phyloP scores from a whole-genome alignment of 2,888 invertebrate genomes.

The Phortica okadai region DNA sequence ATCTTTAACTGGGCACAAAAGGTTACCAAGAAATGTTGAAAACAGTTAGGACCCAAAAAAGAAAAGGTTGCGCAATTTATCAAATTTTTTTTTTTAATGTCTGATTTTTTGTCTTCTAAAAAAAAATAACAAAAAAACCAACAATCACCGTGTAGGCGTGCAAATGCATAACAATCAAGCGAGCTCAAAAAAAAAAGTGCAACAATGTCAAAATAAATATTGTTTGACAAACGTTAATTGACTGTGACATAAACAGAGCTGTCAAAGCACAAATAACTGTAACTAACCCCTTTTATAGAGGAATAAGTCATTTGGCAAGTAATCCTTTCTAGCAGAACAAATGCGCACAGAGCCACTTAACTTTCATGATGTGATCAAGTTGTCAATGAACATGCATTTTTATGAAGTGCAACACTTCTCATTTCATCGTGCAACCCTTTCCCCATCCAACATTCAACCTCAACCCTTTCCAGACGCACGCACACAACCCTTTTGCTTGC shows the following conservation, averaged over 20 bases:
- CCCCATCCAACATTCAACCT: neutral
- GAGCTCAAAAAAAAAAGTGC: slow-evolving; percentile 13
- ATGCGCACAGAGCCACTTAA: slow-evolving; percentile 34
- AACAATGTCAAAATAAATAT: slow-evolving; percentile 21
- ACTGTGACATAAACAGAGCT: slow-evolving; percentile 1
- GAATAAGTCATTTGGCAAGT: slow-evolving; percentile 31
- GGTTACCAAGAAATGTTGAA: slow-evolving; percentile 51
- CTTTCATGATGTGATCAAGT: slow-evolving; percentile 47
- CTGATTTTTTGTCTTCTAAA: slow-evolving; percentile 21
- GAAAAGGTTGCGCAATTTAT: slow-evolving; percentile 30
- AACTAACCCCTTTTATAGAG: slow-evolving; percentile 47
- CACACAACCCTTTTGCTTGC: slow-evolving; percentile 45
- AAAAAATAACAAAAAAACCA: neutral
- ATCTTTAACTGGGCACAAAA: slow-evolving; percentile 39
- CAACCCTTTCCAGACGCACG: neutral
- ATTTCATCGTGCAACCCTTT: slow-evolving; percentile 14
- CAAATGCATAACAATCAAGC: slow-evolving; percentile 7
- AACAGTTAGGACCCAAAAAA: neutral
- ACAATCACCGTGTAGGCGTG: neutral
- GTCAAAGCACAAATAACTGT: slow-evolving; percentile 39
- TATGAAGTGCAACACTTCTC: slow-evolving; percentile 15
- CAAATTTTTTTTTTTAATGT: slow-evolving; percentile 24
- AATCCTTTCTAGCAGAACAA: slow-evolving; percentile 6
- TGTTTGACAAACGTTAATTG: slow-evolving; percentile 32
- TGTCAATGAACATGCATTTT: slow-evolving; percentile 33